Evolutionary conservation across 2,797 vertebrate species (phyloP).

Genomic region (Rhinichthys osculus): DNA sequence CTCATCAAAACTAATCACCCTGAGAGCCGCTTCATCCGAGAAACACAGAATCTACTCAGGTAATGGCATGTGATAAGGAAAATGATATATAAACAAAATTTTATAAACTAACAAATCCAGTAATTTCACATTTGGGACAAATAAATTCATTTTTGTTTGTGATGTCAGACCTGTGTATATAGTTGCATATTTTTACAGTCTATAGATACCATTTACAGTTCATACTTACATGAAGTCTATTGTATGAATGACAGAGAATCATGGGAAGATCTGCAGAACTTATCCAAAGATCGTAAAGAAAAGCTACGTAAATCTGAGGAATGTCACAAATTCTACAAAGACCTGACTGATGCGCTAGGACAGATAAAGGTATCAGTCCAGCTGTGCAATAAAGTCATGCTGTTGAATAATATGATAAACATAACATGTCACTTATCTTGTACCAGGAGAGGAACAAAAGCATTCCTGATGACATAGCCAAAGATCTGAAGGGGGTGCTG

Average conservation of each 20-base stretch:
- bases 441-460: slow-evolving; percentile 83
- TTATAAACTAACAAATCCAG: neutral
- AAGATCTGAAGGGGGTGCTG: slow-evolving; percentile 80
- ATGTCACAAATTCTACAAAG: slow-evolving; percentile 79
- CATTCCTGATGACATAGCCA: slow-evolving; percentile 85
- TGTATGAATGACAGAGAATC: slow-evolving; percentile 73
- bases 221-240: neutral
- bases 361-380: slow-evolving; percentile 80
- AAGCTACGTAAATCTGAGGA: slow-evolving; percentile 76
- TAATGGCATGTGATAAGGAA: slow-evolving; percentile 59
- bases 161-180: neutral
- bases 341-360: slow-evolving; percentile 81
- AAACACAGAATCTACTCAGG: slow-evolving; percentile 80
- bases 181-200: neutral
- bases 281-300: slow-evolving; percentile 73
- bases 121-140: neutral
- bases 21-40: slow-evolving; percentile 71
- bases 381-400: neutral
- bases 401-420: neutral
- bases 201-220: neutral
- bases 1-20: slow-evolving; percentile 77
- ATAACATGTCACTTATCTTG: slow-evolving; percentile 3
- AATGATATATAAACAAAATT: neutral
- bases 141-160: neutral
- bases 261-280: slow-evolving; percentile 81